Percentiles rank a stretch among this genome's conserved stretches.
Conservation (phyloP, 2,797 vertebrate genomes). For the Amphiprion clarkii region DNA sequence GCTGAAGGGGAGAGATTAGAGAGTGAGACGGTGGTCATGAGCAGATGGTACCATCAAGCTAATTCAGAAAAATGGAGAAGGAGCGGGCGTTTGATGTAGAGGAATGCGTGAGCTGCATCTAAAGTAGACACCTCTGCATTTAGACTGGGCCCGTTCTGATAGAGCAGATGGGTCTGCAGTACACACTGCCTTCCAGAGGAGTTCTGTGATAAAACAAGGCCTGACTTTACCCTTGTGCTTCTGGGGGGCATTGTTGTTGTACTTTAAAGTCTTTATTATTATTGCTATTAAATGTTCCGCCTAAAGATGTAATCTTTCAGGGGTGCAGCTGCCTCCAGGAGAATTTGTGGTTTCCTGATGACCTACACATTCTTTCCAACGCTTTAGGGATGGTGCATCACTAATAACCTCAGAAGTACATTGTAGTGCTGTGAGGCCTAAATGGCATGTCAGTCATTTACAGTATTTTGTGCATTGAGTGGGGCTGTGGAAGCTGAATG, state of each 20-base stretch:
- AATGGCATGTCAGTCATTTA: not conserved
- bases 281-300: slow-evolving; percentile 59
- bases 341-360: slow-evolving; percentile 27
- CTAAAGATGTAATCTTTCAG: slow-evolving; percentile 40
- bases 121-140: slow-evolving; percentile 85
- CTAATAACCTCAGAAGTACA: not conserved
- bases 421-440: slow-evolving; percentile 2
- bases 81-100: slow-evolving; percentile 89
- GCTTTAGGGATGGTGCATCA: slow-evolving; percentile 16
- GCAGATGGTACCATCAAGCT: slow-evolving; percentile 94
- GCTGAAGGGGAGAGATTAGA: slow-evolving; percentile 84
- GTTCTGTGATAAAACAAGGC: slow-evolving; percentile 83
- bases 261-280: slow-evolving; percentile 61
- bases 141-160: slow-evolving; percentile 78
- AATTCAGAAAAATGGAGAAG: slow-evolving; percentile 94
- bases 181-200: slow-evolving; percentile 89
- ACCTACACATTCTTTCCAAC: slow-evolving; percentile 34
- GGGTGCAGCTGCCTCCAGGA: slow-evolving; percentile 32
- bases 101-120: slow-evolving; percentile 88
- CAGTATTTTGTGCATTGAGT: slow-evolving; percentile 1
- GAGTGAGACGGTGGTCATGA: slow-evolving; percentile 85
- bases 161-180: slow-evolving; percentile 92
- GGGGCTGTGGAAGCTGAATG: slow-evolving; percentile 10
- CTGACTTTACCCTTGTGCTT: slow-evolving; percentile 71
- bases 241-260: slow-evolving; percentile 51